Evolutionary conservation across 2,797 vertebrate species (phyloP).

Genomic region (Microctenopoma lineatum): DNA sequence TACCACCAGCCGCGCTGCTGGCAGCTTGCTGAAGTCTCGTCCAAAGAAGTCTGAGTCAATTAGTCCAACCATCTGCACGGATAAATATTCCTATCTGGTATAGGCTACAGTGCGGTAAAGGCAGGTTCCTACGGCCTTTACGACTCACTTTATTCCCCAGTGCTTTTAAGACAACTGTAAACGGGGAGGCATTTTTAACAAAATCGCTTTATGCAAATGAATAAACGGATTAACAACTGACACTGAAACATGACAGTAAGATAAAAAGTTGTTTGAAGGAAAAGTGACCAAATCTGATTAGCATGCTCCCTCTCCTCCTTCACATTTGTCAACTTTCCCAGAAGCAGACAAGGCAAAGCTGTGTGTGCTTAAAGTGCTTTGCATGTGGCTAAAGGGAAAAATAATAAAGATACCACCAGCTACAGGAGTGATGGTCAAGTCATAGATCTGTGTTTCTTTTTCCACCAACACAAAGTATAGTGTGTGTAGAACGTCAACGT

Average conservation of each 20-base stretch:
- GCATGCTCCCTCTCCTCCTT: background rate
- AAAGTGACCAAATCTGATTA: background rate
- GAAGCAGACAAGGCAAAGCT: background rate
- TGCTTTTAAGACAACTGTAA: constrained; percentile 29
- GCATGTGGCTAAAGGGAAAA: background rate
- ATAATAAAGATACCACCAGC: background rate
- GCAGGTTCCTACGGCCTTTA: constrained; percentile 25
- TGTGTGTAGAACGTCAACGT: background rate
- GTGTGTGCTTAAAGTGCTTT: background rate
- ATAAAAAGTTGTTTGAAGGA: background rate
- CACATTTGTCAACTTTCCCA: background rate
- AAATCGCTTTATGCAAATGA: background rate
- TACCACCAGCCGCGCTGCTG: constrained; percentile 32
- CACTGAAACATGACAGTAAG: background rate
- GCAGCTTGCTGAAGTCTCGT: constrained; percentile 37
- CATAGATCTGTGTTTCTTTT: background rate
- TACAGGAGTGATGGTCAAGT: background rate
- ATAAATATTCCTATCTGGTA: constrained; percentile 49
- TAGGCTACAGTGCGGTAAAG: constrained; percentile 20
- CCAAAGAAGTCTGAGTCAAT: constrained; percentile 62
- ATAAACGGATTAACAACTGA: constrained; percentile 16
- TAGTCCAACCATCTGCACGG: constrained; percentile 68
- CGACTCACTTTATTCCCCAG: constrained; percentile 1
- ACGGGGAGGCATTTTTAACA: constrained; percentile 29
- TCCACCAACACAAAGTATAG: background rate